These are phyloP conservation scores for Mesocricetus auratus DNA, from an alignment of 2,113 vertebrate species.

Conservation along the genomic window DNA sequence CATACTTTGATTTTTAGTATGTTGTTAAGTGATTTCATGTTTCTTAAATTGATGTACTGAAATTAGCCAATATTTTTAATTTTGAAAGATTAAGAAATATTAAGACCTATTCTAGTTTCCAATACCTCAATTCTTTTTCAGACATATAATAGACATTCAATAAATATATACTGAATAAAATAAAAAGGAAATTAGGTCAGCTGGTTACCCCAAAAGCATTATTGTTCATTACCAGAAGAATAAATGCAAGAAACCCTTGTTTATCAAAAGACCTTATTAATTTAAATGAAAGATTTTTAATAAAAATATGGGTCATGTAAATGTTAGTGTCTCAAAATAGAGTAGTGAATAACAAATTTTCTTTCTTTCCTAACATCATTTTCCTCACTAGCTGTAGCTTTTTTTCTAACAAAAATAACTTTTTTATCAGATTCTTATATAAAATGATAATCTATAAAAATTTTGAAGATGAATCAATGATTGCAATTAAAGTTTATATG, in stretches of 20 bases:
- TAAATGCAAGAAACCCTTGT: not conserved
- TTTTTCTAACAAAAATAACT: not conserved
- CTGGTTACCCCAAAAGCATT: not conserved
- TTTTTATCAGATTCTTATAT: not conserved
- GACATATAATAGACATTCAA: not conserved
- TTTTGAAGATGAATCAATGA: not conserved
- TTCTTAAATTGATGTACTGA: not conserved
- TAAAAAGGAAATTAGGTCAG: not conserved
- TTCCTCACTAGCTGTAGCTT: not conserved
- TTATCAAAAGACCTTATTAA: not conserved
- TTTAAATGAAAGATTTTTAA: not conserved
- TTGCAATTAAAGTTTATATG: not conserved
- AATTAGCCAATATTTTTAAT: not conserved
- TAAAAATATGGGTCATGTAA: not conserved
- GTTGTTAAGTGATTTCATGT: not conserved
- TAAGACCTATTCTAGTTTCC: not conserved
- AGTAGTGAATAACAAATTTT: not conserved
- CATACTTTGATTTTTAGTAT: not conserved
- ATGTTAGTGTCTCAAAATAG: not conserved
- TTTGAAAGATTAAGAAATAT: conserved; percentile 7
- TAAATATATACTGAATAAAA: not conserved
- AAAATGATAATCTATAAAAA: not conserved
- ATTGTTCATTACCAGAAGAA: not conserved
- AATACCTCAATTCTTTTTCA: not conserved
- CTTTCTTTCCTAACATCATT: not conserved